Evolutionary conservation across 2,113 vertebrate species (phyloP).

Genomic region (Oncorhynchus kisutch): DNA sequence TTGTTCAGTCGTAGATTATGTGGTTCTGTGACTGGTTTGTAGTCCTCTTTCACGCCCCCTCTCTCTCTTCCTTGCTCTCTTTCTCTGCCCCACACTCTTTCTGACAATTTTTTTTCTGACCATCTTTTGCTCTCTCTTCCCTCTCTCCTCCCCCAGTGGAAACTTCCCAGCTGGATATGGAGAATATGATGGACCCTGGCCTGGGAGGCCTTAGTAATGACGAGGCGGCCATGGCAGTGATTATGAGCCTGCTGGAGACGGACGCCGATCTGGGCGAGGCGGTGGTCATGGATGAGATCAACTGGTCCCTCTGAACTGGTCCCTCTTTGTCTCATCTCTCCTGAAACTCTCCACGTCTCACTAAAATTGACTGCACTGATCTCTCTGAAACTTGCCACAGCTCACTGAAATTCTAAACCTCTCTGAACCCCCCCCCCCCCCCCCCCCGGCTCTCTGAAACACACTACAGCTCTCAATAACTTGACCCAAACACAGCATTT

Average conservation of each 20-base stretch:
- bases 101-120: neutral
- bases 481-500: slow-evolving; percentile 7
- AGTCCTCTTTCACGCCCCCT: neutral
- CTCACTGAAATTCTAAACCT: neutral
- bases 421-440: neutral
- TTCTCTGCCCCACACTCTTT: neutral
- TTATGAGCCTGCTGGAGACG: slow-evolving; percentile 92
- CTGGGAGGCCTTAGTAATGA: slow-evolving; percentile 76
- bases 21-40: neutral
- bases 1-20: neutral
- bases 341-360: slow-evolving; percentile 56
- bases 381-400: slow-evolving; percentile 71
- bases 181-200: slow-evolving; percentile 78
- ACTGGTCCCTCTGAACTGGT: slow-evolving; percentile 76
- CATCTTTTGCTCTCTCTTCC: neutral
- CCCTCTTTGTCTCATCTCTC: too few relatives aligned
- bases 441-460: slow-evolving; percentile 52
- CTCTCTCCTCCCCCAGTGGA: slow-evolving; percentile 67
- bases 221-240: slow-evolving; percentile 84
- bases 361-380: slow-evolving; percentile 67
- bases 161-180: slow-evolving; percentile 82
- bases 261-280: slow-evolving; percentile 83
- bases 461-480: neutral
- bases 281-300: slow-evolving; percentile 83
- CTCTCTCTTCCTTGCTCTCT: neutral